Evolutionary conservation across 2,888 invertebrate genomes (phyloP), one percentile per base, ranked within the genome.

Genomic region (Pristionchus arcanus): DNA sequence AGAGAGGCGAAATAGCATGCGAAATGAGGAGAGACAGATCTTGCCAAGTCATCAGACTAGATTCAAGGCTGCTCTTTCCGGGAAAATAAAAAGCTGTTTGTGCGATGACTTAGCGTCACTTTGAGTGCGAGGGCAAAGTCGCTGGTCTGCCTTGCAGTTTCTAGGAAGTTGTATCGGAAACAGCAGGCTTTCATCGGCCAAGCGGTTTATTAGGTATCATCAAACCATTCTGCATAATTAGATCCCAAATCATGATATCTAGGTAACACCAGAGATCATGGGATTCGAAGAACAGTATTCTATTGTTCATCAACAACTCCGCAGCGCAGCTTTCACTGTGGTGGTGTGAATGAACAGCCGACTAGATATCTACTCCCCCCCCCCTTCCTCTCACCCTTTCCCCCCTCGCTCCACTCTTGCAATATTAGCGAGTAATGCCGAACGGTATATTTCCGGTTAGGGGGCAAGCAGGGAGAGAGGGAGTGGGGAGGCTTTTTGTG

Each of bases 381-480:
- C 15, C 74, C 34, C 25, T 34, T 16, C 37, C 34, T 71, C 31
- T 34, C 59, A 16, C 34, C 31, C 28, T 34, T 59, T 34, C 5
- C 84, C 4, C 84, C 49, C 59, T 31, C 21, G 28, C 84, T 28
- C 84, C 81, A 28, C 84, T 85, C 84, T 85, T n/a, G 59, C 84
- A 59, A 85, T 85, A 85, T 85, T 85, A 85, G 49, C 59, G 49
- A 81, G 81, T 74, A 74, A 74, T 74, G 11, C 49, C 49, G 81
- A 85, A 55, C 84, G 84, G 84, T 34, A 19, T n/a, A 59, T 85
- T 85, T 85, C 59, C 81, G 84, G 84, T 59, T 49, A 87, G 87
- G 55, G 68, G 31, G 49, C 55, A 9, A 16, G 68, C n/a, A 28
- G 85, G n/a, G 31, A 28, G 87, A 37, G 87, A 68, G 68, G 42